Evolutionary conservation across 1,140 invertebrate species (phyloP).

Genomic region (Polyergus mexicanus): DNA sequence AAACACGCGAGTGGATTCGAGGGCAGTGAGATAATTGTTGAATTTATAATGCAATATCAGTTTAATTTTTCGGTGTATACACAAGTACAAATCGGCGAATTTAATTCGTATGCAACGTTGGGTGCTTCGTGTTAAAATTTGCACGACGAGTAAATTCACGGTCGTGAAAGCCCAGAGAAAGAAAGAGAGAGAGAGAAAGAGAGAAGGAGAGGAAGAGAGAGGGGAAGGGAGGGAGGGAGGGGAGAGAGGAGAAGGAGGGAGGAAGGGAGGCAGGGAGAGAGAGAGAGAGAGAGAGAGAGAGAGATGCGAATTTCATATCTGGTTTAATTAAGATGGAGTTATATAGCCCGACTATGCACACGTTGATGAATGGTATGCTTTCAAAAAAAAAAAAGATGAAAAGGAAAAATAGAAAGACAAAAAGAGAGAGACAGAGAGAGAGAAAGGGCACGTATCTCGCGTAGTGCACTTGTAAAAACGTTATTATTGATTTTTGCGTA

Average conservation of each 20-base stretch:
- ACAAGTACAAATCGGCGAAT: constrained; percentile 26
- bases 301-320: constrained; percentile 44
- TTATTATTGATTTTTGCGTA: constrained; percentile 32
- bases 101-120: not conserved
- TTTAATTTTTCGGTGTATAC: constrained; percentile 12
- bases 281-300: too few species aligned
- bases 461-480: constrained; percentile 21
- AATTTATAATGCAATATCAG: constrained; percentile 40
- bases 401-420: not conserved
- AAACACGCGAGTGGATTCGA: not conserved
- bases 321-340: constrained; percentile 51
- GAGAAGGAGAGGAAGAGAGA: too few species aligned
- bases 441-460: not conserved
- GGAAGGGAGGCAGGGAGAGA: too few species aligned
- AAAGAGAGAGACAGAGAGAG: not conserved
- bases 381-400: constrained; percentile 27
- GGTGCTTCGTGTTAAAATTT: constrained; percentile 34
- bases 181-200: too few species aligned
- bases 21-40: not conserved
- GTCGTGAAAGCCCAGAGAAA: constrained; percentile 31
- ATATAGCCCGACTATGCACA: not conserved
- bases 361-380: constrained; percentile 27
- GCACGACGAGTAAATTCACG: constrained; percentile 37
- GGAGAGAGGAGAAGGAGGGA: too few species aligned
- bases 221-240: too few species aligned